phyloP scores from a whole-genome alignment of 2,113 vertebrate species.

The Emydura subglobosa region DNA sequence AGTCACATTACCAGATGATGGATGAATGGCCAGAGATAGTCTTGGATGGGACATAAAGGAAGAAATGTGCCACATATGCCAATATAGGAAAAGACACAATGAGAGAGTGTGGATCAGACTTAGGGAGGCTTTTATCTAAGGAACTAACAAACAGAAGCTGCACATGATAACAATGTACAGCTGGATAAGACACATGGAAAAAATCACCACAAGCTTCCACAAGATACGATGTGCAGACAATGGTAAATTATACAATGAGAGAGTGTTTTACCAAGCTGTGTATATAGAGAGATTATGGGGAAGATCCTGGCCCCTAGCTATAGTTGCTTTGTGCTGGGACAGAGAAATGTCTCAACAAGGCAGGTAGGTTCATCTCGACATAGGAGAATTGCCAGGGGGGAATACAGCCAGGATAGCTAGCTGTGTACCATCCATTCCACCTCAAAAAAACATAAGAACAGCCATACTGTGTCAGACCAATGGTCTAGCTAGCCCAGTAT shows the following conservation, averaged over 20 bases:
- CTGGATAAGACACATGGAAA: constrained; percentile 72
- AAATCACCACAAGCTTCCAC: constrained; percentile 67
- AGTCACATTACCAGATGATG: constrained; percentile 35
- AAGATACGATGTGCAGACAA: constrained; percentile 66
- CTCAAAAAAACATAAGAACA: constrained; percentile 64
- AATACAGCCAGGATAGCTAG: constrained; percentile 46
- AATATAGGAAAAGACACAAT: constrained; percentile 54
- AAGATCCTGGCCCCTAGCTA: constrained; percentile 2
- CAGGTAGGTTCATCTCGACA: background rate
- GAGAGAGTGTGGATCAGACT: constrained; percentile 38
- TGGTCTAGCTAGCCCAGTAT: too few relatives aligned
- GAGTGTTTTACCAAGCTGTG: background rate
- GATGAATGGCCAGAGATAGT: constrained; percentile 53
- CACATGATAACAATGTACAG: constrained; percentile 55
- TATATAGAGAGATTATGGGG: constrained; percentile 25
- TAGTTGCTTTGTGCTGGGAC: constrained; percentile 45
- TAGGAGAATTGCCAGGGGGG: constrained; percentile 60
- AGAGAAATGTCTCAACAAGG: constrained; percentile 50
- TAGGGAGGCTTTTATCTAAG: constrained; percentile 63
- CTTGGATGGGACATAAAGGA: constrained; percentile 65
- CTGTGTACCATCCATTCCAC: constrained; percentile 38
- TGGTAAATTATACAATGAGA: constrained; percentile 47
- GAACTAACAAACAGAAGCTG: constrained; percentile 73
- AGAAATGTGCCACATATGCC: constrained; percentile 33
- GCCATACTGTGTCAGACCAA: constrained; percentile 58